Conservation (phyloP, 92 coral and sea anemone genomes). For the Paramuricea clavata region DNA sequence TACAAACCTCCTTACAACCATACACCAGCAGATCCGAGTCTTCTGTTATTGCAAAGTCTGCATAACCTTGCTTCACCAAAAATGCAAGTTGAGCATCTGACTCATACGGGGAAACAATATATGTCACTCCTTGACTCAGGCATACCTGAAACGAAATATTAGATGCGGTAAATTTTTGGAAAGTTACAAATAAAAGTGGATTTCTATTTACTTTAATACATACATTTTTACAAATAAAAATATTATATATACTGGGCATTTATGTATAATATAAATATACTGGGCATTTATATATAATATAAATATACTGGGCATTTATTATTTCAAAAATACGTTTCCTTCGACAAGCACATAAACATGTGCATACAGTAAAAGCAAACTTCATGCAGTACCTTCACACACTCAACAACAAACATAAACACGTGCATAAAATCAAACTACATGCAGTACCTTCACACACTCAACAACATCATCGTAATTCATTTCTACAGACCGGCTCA, state of each 20-base stretch:
- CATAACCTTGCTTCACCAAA: conserved; percentile 55
- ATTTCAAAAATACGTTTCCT: too few species aligned
- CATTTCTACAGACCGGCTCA: conserved; percentile 19
- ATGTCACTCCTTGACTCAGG: conserved; percentile 7
- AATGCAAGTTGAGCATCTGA: conserved; percentile 69
- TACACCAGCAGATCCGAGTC: conserved; percentile 71
- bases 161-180: not conserved
- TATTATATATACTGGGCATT: too few species aligned
- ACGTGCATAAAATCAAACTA: not conserved
- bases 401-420: too few species aligned
- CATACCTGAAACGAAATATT: conserved; percentile 4
- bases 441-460: not conserved
- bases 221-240: too few species aligned
- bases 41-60: conserved; percentile 68
- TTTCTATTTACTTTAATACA: too few species aligned
- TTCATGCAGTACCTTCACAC: too few species aligned
- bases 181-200: not conserved
- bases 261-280: too few species aligned
- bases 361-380: too few species aligned
- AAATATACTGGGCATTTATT: too few species aligned
- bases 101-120: conserved; percentile 65
- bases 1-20: conserved; percentile 67
- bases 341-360: too few species aligned
- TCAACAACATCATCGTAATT: conserved; percentile 13
- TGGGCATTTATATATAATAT: too few species aligned